Percentiles rank a stretch among this genome's conserved stretches.
These are phyloP conservation scores for Myathropa florea DNA, from an alignment of 2,888 invertebrate genomes.

Conservation along the genomic window DNA sequence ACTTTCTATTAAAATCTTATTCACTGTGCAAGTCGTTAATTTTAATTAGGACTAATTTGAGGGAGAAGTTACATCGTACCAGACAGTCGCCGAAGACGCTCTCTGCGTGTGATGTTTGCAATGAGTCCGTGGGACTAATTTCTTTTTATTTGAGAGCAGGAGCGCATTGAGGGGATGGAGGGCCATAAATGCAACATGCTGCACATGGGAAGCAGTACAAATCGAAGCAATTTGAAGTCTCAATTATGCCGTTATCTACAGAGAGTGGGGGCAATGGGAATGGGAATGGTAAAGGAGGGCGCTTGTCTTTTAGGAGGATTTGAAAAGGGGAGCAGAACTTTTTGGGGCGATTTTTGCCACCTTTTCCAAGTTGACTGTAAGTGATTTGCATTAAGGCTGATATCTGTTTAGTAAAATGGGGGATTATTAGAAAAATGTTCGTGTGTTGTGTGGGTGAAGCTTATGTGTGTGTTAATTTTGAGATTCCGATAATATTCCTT, in stretches of 20 bases:
- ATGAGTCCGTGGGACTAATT: constrained; percentile 34
- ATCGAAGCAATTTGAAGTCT: neutral
- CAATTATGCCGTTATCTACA: neutral
- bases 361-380: too few species aligned
- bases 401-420: too few species aligned
- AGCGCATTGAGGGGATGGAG: neutral
- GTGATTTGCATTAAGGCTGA: too few species aligned
- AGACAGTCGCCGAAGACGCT: constrained; percentile 5
- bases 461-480: too few species aligned
- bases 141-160: neutral
- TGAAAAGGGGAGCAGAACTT: too few species aligned
- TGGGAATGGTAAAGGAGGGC: too few species aligned
- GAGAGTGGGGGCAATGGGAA: too few species aligned
- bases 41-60: constrained; percentile 61
- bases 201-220: neutral
- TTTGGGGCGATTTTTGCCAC: too few species aligned
- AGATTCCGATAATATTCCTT: too few species aligned
- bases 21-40: constrained; percentile 56
- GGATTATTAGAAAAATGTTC: too few species aligned
- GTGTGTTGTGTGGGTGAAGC: too few species aligned
- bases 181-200: constrained; percentile 10
- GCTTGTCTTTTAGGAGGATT: too few species aligned
- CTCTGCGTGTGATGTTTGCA: constrained; percentile 38
- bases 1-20: constrained; percentile 50
- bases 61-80: constrained; percentile 36